A percentile compares a stretch with the other conserved stretches of the same genome.
phyloP scores from a whole-genome alignment of 2,113 vertebrate genomes.

The Chloebia gouldiae region DNA sequence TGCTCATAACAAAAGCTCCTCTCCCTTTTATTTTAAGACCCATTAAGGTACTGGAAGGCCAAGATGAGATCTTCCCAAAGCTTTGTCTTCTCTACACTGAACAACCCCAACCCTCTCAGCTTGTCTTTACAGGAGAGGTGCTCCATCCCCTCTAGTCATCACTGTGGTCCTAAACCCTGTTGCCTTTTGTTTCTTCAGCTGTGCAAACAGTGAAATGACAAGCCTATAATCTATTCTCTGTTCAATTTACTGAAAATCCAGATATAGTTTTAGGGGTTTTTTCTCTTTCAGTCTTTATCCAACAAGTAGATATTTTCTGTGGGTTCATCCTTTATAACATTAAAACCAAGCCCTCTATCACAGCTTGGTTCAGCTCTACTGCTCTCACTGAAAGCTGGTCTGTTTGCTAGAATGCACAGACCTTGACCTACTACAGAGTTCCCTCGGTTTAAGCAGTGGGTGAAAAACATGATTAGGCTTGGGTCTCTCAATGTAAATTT shows the following conservation, averaged over 20 bases:
- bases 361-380: neutral
- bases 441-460: neutral
- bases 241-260: neutral
- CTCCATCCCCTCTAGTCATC: neutral
- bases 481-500: neutral
- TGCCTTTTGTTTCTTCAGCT: neutral
- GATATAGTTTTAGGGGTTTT: neutral
- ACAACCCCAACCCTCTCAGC: neutral
- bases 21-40: neutral
- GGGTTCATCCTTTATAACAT: neutral
- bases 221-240: neutral
- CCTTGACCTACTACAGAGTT: neutral
- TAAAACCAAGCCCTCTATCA: neutral
- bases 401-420: neutral
- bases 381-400: neutral
- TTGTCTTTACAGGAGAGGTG: neutral
- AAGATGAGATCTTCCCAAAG: neutral
- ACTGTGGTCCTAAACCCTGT: neutral
- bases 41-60: neutral
- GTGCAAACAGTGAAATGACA: neutral
- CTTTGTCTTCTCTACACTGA: neutral
- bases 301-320: neutral
- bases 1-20: neutral
- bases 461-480: neutral
- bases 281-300: neutral